Conservation (phyloP, 2,113 vertebrate species). For the Typhlomys cinereus region DNA sequence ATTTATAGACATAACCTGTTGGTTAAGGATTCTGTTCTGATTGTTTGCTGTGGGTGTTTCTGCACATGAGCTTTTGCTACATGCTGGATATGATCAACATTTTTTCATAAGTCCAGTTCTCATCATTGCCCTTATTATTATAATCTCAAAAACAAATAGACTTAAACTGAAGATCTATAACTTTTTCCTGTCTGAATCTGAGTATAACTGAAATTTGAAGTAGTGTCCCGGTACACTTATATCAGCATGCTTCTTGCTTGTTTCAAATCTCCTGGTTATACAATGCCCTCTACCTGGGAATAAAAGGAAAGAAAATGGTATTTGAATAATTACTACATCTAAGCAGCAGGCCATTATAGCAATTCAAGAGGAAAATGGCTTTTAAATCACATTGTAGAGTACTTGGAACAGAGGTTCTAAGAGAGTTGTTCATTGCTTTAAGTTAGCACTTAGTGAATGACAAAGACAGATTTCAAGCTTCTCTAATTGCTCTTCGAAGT, state of each 20-base stretch:
- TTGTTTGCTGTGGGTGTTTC: neutral
- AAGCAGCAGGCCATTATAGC: neutral
- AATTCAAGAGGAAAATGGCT: constrained; percentile 1
- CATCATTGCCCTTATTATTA: neutral
- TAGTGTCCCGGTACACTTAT: neutral
- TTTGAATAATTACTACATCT: neutral
- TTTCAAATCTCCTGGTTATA: neutral
- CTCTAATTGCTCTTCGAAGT: neutral
- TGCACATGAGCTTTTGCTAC: neutral
- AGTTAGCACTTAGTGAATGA: neutral
- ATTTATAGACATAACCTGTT: neutral
- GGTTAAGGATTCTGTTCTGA: neutral
- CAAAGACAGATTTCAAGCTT: neutral
- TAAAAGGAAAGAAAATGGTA: neutral
- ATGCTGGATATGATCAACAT: neutral
- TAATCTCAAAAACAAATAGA: neutral
- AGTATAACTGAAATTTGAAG: neutral
- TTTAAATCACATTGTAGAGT: neutral
- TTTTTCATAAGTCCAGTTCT: neutral
- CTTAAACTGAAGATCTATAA: neutral
- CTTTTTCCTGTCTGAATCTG: neutral
- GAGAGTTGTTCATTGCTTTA: neutral
- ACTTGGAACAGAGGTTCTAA: neutral
- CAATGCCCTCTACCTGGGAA: neutral
- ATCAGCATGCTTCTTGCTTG: neutral